Conservation (phyloP, 2,797 vertebrate species). For the Lutjanus campechanus region DNA sequence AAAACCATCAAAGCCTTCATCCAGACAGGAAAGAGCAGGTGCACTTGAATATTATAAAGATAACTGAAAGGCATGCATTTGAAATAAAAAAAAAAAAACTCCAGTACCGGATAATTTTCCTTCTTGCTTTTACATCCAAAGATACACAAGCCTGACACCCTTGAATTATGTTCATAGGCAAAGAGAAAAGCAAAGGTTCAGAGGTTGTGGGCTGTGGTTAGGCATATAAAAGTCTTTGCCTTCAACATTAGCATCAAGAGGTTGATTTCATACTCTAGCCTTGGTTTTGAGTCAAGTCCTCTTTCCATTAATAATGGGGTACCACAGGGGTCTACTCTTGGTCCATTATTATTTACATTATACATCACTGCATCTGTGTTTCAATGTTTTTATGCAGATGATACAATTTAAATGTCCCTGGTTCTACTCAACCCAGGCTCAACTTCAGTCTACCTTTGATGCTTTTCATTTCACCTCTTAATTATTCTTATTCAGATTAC, state of each 20-base stretch:
- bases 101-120: background rate
- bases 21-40: slow-evolving; percentile 26
- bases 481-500: background rate
- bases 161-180: background rate
- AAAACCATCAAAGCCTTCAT: slow-evolving; percentile 7
- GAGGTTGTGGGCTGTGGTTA: background rate
- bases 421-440: background rate
- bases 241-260: background rate
- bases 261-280: background rate
- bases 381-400: slow-evolving; percentile 2
- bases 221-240: background rate
- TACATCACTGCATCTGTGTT: background rate
- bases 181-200: slow-evolving; percentile 8
- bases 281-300: background rate
- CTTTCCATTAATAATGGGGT: background rate
- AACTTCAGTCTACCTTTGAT: background rate
- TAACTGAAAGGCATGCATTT: background rate
- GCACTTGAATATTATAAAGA: background rate
- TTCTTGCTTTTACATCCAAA: background rate
- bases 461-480: background rate
- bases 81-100: background rate
- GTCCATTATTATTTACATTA: background rate
- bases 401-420: background rate
- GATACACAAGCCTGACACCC: background rate
- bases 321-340: background rate